Evolutionary conservation across 2,113 vertebrate genomes (phyloP).

Genomic region (Polyodon spathula): DNA sequence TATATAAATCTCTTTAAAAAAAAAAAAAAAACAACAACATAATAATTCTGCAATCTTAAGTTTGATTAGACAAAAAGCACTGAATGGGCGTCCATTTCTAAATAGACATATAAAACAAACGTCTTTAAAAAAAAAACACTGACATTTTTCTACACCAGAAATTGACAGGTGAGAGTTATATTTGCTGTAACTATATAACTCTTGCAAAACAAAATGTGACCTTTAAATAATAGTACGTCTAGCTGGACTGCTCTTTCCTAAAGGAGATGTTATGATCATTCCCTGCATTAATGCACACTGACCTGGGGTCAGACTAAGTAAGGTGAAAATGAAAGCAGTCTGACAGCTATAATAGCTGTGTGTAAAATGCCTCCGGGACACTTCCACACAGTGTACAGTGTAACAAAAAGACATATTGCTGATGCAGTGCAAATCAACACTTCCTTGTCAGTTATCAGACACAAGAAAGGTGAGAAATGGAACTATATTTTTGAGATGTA

Average conservation of each 20-base stretch:
- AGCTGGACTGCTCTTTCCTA: constrained; percentile 1
- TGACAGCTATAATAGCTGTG: constrained; percentile 14
- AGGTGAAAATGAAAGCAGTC: constrained; percentile 16
- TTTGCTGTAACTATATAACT: no score
- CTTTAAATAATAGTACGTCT: constrained; percentile 27
- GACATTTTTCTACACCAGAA: no score
- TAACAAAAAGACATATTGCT: constrained; percentile 30
- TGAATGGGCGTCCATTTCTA: no score
- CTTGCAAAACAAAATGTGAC: constrained; percentile 21
- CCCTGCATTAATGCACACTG: not conserved
- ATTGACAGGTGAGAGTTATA: no score
- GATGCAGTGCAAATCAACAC: constrained; percentile 27
- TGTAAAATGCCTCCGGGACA: constrained; percentile 20
- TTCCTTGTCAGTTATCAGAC: constrained; percentile 26
- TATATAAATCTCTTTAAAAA: no score
- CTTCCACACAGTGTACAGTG: constrained; percentile 28
- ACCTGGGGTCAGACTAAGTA: constrained; percentile 17
- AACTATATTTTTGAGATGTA: no score
- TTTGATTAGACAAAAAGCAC: no score
- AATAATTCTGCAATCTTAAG: no score
- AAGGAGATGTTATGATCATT: constrained; percentile 1
- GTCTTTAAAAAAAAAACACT: no score
- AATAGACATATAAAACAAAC: no score
- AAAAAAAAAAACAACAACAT: no score
- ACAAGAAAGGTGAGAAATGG: constrained; percentile 11